Percentiles rank a stretch among this genome's conserved stretches.
These are phyloP conservation scores for Gambusia holbrooki DNA, from an alignment of 2,113 vertebrate genomes.

Conservation along the genomic window DNA sequence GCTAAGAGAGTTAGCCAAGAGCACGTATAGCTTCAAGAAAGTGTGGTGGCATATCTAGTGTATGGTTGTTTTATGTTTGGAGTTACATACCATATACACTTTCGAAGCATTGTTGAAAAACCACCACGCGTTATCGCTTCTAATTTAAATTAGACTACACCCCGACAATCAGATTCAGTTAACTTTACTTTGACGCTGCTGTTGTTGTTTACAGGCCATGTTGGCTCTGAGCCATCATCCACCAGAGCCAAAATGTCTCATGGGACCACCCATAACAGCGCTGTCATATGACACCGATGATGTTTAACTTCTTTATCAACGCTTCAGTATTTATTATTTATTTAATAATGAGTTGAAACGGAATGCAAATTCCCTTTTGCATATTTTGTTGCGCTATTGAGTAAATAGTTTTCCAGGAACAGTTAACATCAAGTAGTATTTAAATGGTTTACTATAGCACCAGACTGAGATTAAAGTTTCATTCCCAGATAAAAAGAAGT, in stretches of 20 bases:
- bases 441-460: background rate
- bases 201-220: constrained; percentile 82
- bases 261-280: constrained; percentile 63
- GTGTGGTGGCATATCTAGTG: constrained; percentile 29
- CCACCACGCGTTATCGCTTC: background rate
- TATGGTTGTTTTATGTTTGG: constrained; percentile 14
- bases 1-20: constrained; percentile 44
- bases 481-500: background rate
- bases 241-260: constrained; percentile 69
- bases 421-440: background rate
- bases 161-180: constrained; percentile 55
- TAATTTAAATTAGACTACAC: constrained; percentile 20
- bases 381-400: background rate
- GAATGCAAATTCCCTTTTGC: background rate
- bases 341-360: background rate
- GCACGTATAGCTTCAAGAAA: constrained; percentile 27
- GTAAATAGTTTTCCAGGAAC: background rate
- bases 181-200: constrained; percentile 65
- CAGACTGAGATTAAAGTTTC: background rate
- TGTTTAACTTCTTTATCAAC: background rate
- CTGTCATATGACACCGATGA: constrained; percentile 61
- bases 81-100: constrained; percentile 66
- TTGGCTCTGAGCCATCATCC: constrained; percentile 70
- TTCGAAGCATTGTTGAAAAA: constrained; percentile 67
- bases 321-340: background rate